phyloP scores from a whole-genome alignment of 1,140 invertebrate species.

The Yoshiicerus persimilis region DNA sequence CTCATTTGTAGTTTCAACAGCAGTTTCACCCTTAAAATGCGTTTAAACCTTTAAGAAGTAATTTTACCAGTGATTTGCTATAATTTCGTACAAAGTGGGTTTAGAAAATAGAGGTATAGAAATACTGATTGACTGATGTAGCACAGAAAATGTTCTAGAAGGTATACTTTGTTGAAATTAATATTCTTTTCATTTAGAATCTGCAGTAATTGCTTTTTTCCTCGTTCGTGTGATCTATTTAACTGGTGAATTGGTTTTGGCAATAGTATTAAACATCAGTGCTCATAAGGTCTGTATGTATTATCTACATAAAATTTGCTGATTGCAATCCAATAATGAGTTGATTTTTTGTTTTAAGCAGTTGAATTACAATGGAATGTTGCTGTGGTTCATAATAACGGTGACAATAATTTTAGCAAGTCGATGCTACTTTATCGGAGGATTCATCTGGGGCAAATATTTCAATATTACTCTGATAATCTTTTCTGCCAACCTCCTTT shows the following conservation, averaged over 20 bases:
- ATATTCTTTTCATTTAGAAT: no score
- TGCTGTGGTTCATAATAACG: slow-evolving; percentile 34
- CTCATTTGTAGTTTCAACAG: no score
- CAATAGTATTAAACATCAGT: slow-evolving; percentile 19
- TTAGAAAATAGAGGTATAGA: no score
- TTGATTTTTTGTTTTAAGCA: neutral
- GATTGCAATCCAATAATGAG: neutral
- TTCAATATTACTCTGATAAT: neutral
- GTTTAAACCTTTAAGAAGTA: neutral
- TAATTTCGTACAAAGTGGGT: neutral
- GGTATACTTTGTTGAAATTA: no score
- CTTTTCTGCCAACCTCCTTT: slow-evolving; percentile 21
- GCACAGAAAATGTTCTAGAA: no score
- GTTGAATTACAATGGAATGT: slow-evolving; percentile 22
- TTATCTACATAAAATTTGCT: neutral
- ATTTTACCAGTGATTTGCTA: no score
- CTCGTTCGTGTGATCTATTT: slow-evolving; percentile 29
- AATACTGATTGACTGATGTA: no score
- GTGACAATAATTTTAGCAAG: neutral
- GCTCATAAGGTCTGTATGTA: neutral
- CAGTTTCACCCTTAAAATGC: no score
- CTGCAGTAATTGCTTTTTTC: neutral
- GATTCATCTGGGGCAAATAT: slow-evolving; percentile 27
- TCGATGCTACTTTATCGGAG: slow-evolving; percentile 41
- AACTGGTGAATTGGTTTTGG: slow-evolving; percentile 24